phyloP scores from a whole-genome alignment of 2,113 vertebrate species.

The Anser cygnoides region DNA sequence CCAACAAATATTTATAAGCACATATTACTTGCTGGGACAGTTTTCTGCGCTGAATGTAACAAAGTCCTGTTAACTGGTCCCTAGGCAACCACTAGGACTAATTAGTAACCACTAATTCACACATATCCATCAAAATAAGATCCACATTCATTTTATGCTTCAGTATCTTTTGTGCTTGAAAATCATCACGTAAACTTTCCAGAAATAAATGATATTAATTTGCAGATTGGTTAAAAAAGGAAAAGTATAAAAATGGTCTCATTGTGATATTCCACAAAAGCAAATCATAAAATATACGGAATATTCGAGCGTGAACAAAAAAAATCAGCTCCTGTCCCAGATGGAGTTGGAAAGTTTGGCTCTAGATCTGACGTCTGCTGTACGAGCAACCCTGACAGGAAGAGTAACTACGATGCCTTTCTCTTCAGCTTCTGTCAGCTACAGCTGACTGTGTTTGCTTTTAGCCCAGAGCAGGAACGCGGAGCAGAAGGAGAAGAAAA shows the following conservation, averaged over 20 bases:
- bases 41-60: neutral
- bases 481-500: constrained; percentile 29
- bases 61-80: constrained; percentile 9
- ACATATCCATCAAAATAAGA: neutral
- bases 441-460: constrained; percentile 62
- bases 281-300: neutral
- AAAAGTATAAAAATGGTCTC: neutral
- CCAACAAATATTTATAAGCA: constrained; percentile 22
- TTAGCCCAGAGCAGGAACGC: constrained; percentile 33
- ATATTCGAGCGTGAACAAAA: neutral
- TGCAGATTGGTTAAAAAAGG: neutral
- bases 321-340: constrained; percentile 14
- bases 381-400: neutral
- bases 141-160: neutral
- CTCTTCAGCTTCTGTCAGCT: constrained; percentile 56
- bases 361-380: constrained; percentile 33
- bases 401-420: constrained; percentile 23
- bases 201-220: neutral
- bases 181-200: neutral
- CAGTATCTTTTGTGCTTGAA: neutral
- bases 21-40: neutral
- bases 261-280: neutral
- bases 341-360: neutral
- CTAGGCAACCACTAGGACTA: constrained; percentile 28
- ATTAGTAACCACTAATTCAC: constrained; percentile 5